A percentile compares a stretch with the other conserved stretches of the same genome.
Conservation (phyloP, 1,140 invertebrate species). For the Scaptomyza hsui region DNA sequence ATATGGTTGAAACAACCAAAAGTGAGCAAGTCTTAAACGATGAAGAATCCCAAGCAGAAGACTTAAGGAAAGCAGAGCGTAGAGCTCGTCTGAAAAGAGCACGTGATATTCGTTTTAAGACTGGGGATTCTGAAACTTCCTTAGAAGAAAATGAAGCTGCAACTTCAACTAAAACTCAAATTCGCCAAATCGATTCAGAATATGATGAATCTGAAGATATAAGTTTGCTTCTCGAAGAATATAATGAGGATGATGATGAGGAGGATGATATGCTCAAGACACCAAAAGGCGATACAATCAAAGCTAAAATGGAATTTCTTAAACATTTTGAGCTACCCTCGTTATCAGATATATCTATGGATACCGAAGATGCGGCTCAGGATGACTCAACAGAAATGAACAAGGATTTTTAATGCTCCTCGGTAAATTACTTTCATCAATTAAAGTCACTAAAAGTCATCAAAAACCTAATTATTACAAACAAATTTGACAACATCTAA, state of each 20-base stretch:
- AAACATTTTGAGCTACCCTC: constrained; percentile 25
- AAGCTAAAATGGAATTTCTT: constrained; percentile 17
- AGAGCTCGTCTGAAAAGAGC: constrained; percentile 1
- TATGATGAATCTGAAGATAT: background rate
- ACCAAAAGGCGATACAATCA: constrained; percentile 18
- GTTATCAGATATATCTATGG: constrained; percentile 25
- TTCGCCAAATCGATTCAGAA: background rate
- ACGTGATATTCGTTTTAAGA: constrained; percentile 18
- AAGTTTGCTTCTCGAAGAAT: constrained; percentile 7
- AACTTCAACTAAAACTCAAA: background rate
- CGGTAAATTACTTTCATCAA: constrained; percentile 5
- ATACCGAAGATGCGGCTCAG: background rate
- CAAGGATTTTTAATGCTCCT: background rate
- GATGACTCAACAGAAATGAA: too few species aligned
- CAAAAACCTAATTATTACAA: constrained; percentile 24
- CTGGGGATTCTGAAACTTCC: background rate
- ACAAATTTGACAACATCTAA: constrained; percentile 5
- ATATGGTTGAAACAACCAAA: background rate
- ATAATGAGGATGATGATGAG: constrained; percentile 9
- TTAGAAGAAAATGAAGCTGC: background rate
- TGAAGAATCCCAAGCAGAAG: background rate
- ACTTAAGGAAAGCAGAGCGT: background rate
- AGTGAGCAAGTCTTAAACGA: background rate
- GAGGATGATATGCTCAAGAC: background rate
- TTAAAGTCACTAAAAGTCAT: constrained; percentile 2